Conservation (phyloP, 2,888 invertebrate species). For the Strigamia maritima region DNA sequence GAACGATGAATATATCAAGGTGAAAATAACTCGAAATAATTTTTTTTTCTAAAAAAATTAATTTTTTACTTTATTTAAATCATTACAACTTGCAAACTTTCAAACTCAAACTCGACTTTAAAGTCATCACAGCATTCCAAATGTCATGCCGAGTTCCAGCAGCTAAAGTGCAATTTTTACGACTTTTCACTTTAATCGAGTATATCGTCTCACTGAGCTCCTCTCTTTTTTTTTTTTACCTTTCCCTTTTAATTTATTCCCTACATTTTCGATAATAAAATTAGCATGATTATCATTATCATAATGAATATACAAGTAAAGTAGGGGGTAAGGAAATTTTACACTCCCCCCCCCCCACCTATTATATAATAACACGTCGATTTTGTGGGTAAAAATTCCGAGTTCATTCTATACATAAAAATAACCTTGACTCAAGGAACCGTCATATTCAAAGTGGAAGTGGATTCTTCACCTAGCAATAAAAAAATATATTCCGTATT, state of each 20-base stretch:
- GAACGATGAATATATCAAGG: background rate
- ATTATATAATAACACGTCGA: background rate
- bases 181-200: constrained; percentile 13
- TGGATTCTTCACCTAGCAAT: background rate
- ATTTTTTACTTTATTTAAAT: no score
- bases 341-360: background rate
- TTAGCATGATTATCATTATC: background rate
- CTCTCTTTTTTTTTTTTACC: background rate
- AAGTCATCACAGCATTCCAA: background rate
- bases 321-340: background rate
- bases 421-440: constrained; percentile 1
- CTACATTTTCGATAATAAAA: background rate
- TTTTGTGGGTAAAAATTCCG: background rate
- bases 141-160: constrained; percentile 19
- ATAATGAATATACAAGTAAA: background rate
- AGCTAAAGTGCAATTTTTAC: background rate
- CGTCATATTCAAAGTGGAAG: background rate
- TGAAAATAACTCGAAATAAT: background rate
- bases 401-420: background rate
- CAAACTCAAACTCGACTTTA: background rate
- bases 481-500: background rate
- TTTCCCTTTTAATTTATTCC: background rate
- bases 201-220: background rate
- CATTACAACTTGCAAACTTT: background rate
- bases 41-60: no score